Conservation (phyloP, 2,888 invertebrate genomes). For the Cryptosula pallasiana region DNA sequence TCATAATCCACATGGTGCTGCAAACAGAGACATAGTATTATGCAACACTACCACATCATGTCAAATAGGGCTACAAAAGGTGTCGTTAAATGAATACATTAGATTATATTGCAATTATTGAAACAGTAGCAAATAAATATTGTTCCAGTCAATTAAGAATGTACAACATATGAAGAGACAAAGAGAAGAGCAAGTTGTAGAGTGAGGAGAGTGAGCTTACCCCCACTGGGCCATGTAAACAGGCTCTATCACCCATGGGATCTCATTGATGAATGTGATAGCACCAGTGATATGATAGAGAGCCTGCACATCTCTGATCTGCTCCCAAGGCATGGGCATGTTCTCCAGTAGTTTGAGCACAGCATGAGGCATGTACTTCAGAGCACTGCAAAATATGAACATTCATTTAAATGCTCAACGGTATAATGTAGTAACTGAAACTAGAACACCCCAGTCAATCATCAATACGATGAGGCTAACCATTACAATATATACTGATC, state of each 20-base stretch:
- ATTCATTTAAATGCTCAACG: too few species aligned
- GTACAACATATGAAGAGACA: not conserved
- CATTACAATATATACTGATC: too few species aligned
- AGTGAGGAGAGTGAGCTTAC: slow-evolving; percentile 54
- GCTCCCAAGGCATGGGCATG: slow-evolving; percentile 99
- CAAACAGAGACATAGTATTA: not conserved
- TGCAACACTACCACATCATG: too few species aligned
- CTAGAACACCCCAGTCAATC: too few species aligned
- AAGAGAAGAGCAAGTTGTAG: not conserved
- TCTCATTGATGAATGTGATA: slow-evolving; percentile 99
- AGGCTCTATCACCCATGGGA: slow-evolving; percentile 98
- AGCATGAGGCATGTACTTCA: slow-evolving; percentile 99
- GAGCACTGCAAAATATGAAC: slow-evolving; percentile 61
- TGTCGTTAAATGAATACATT: too few species aligned
- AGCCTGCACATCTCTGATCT: slow-evolving; percentile 92
- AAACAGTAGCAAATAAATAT: too few species aligned
- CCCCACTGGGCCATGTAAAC: slow-evolving; percentile 99
- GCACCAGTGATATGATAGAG: slow-evolving; percentile 98
- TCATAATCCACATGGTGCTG: slow-evolving; percentile 99
- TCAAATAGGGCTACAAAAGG: too few species aligned
- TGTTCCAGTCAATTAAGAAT: too few species aligned
- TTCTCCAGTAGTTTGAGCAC: slow-evolving; percentile 97
- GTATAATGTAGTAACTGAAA: too few species aligned
- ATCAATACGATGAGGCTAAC: too few species aligned
- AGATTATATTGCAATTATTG: too few species aligned